A percentile compares a stretch with the other conserved stretches of the same genome.
Evolutionary conservation across 2,888 invertebrate species (phyloP).

Genomic region (Hoplodrina ambigua): DNA sequence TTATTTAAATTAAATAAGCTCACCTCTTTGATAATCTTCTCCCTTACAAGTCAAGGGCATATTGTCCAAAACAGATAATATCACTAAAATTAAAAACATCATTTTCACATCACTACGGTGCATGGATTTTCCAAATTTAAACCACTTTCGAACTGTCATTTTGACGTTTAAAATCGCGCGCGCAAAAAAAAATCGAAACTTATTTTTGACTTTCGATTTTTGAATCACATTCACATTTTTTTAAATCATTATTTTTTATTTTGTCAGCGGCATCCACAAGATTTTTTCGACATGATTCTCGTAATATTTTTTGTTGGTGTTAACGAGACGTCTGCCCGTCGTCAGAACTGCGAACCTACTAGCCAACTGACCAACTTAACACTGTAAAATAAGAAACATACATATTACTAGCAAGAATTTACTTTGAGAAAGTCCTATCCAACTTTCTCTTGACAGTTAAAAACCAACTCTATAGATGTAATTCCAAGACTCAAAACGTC

Average conservation of each 20-base stretch:
- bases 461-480: constrained; percentile 46
- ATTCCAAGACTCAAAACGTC: constrained; percentile 47
- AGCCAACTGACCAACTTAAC: constrained; percentile 90
- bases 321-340: constrained; percentile 75
- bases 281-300: constrained; percentile 82
- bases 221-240: constrained; percentile 76
- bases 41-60: constrained; percentile 75
- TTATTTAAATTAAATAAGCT: constrained; percentile 25
- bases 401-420: constrained; percentile 79
- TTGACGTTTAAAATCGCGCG: constrained; percentile 80
- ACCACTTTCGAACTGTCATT: constrained; percentile 86
- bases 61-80: constrained; percentile 81
- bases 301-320: constrained; percentile 55
- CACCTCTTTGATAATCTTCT: constrained; percentile 81
- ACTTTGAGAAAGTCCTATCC: constrained; percentile 74
- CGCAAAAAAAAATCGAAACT: constrained; percentile 64
- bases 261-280: constrained; percentile 70
- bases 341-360: constrained; percentile 83
- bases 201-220: constrained; percentile 60
- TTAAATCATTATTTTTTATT: constrained; percentile 64
- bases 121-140: constrained; percentile 76
- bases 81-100: constrained; percentile 80
- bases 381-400: constrained; percentile 89
- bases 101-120: constrained; percentile 83
- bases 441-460: constrained; percentile 65